phyloP scores from a whole-genome alignment of 2,888 invertebrate species.

The Aethes cnicana region DNA sequence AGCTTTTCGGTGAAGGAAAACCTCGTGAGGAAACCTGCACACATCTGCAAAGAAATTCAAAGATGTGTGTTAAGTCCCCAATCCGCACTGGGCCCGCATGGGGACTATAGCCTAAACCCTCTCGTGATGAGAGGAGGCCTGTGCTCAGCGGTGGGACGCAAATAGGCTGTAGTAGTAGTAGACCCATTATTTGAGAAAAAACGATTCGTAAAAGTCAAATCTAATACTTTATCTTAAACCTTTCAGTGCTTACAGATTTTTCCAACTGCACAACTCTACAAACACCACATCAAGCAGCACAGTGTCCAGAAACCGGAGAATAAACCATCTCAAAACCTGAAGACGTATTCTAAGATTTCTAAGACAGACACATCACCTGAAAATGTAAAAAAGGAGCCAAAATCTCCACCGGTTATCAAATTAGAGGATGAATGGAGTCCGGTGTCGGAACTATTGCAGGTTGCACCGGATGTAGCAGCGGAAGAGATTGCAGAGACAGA shows the following conservation, averaged over 20 bases:
- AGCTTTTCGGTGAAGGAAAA: too few species aligned
- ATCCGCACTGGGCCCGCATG: too few species aligned
- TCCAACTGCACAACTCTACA: not conserved
- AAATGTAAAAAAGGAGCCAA: not conserved
- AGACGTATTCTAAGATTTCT: not conserved
- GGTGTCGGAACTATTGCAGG: not conserved
- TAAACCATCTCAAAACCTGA: not conserved
- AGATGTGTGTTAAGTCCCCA: too few species aligned
- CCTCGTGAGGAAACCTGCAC: too few species aligned
- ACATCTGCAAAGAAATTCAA: too few species aligned
- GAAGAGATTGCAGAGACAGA: not conserved
- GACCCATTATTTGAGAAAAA: too few species aligned
- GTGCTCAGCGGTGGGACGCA: too few species aligned
- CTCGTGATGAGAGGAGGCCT: too few species aligned
- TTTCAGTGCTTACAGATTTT: conserved; percentile 10
- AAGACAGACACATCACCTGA: not conserved
- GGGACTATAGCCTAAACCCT: too few species aligned
- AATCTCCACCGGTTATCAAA: conserved; percentile 11
- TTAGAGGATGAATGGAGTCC: conserved; percentile 5
- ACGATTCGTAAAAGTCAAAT: too few species aligned
- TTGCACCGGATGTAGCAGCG: not conserved
- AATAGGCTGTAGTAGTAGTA: too few species aligned
- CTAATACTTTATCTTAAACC: too few species aligned
- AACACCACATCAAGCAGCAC: not conserved
- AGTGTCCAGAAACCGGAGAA: not conserved